A percentile compares a stretch with the other conserved stretches of the same genome.
phyloP scores from a whole-genome alignment of 2,113 vertebrate species.

The Lepus timidus region DNA sequence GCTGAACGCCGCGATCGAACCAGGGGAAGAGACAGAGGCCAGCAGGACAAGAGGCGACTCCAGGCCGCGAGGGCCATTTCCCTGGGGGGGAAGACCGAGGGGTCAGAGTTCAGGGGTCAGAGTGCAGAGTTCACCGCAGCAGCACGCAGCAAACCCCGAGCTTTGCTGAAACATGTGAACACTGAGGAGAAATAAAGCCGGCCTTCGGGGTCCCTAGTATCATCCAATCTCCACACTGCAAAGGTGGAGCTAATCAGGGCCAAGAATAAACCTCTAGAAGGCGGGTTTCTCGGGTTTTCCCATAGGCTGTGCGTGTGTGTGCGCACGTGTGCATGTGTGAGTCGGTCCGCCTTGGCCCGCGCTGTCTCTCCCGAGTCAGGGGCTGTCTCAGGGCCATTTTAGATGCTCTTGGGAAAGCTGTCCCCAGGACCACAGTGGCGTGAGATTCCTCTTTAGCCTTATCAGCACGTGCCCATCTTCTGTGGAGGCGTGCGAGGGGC shows the following conservation, averaged over 20 bases:
- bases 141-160: rapidly evolving
- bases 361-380: background rate
- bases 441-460: too few relatives aligned
- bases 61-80: rapidly evolving
- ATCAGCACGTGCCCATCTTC: background rate
- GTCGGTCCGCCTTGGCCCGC: background rate
- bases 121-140: too few relatives aligned
- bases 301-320: rapidly evolving
- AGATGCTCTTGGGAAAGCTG: background rate
- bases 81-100: rapidly evolving
- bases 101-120: background rate
- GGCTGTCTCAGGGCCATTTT: background rate
- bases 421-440: background rate
- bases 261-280: rapidly evolving
- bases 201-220: rapidly evolving
- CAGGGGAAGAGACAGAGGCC: background rate
- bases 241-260: background rate
- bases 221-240: rapidly evolving
- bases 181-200: rapidly evolving
- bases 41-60: rapidly evolving
- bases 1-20: rapidly evolving
- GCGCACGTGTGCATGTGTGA: background rate
- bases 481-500: background rate
- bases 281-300: background rate
- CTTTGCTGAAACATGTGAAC: background rate